Evolutionary conservation across 2,888 invertebrate species (phyloP).

Genomic region (Tridacna crocea): DNA sequence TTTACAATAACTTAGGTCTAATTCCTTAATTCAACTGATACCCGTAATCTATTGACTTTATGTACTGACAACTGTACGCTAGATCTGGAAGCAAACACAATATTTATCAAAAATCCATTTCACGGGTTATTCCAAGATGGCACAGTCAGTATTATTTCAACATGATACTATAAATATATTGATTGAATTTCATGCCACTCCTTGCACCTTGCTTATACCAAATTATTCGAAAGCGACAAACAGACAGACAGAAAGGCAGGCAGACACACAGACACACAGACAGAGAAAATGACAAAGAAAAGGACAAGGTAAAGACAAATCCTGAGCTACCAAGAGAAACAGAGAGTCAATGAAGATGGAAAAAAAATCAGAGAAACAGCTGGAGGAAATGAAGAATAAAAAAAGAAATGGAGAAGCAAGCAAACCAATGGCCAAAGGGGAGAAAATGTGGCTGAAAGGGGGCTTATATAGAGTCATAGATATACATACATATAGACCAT

Average conservation of each 20-base stretch:
- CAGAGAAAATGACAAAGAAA: not conserved
- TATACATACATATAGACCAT: not conserved
- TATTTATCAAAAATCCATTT: not conserved
- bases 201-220: no score
- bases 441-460: no score
- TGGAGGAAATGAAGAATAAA: not conserved
- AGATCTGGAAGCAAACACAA: constrained; percentile 9
- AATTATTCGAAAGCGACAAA: not conserved
- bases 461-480: not conserved
- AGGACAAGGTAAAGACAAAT: not conserved
- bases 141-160: no score
- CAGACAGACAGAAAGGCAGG: not conserved
- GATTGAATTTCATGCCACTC: no score
- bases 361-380: not conserved
- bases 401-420: not conserved
- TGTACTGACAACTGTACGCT: constrained; percentile 1
- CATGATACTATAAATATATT: no score
- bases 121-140: no score
- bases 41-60: not conserved
- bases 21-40: constrained; percentile 23
- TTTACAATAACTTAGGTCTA: constrained; percentile 20
- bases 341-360: not conserved
- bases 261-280: not conserved
- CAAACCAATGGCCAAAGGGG: no score
- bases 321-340: not conserved